Conservation (phyloP, 64 coral and sea anemone genomes). For the Trachythela sp. region DNA sequence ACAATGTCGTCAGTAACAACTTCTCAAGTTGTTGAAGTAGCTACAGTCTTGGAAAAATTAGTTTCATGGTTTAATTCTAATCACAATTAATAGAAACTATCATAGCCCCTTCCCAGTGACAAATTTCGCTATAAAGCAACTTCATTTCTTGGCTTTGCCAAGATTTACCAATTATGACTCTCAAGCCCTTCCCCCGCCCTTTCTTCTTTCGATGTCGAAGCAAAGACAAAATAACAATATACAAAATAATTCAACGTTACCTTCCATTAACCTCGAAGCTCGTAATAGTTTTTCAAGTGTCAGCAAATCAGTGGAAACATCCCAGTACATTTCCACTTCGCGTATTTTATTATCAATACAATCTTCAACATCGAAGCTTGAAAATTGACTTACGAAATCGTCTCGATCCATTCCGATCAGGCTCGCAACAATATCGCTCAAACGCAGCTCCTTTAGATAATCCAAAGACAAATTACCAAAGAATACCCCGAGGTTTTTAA, state of each 20-base stretch:
- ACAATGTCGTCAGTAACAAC: no score
- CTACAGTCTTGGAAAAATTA: no score
- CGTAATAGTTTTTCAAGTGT: background rate
- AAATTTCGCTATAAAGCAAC: no score
- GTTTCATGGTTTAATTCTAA: no score
- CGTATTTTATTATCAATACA: background rate
- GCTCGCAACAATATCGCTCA: background rate
- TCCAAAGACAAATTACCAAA: background rate
- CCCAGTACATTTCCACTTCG: background rate
- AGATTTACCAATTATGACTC: no score
- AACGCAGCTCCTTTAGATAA: background rate
- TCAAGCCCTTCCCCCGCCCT: no score
- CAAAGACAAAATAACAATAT: no score
- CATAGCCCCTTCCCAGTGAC: background rate
- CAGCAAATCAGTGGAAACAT: background rate
- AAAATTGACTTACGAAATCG: background rate
- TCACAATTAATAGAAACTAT: background rate
- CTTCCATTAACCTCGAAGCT: conserved; percentile 9
- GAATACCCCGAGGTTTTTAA: background rate
- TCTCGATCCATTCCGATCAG: background rate
- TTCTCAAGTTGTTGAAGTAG: no score
- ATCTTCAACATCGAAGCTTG: background rate
- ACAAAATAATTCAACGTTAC: background rate
- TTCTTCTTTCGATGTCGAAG: no score
- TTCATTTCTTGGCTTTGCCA: no score